Evolutionary conservation across 2,113 vertebrate species (phyloP), one percentile per base, ranked within the genome.

Genomic region (Jacana jacana): DNA sequence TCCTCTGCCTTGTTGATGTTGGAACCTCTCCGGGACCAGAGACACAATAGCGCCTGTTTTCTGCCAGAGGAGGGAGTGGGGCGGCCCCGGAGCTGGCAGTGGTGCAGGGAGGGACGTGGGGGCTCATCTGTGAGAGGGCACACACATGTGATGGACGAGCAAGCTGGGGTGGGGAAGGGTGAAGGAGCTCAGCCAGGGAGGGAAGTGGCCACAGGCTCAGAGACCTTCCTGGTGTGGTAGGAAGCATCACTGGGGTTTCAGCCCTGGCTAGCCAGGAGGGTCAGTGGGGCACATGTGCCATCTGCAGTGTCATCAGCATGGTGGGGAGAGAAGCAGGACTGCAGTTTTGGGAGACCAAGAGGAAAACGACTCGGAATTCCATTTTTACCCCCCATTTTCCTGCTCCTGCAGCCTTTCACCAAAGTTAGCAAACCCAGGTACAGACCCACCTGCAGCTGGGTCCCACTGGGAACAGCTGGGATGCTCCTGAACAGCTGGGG

Each of bases 1-100:
- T 91, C 69, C 37, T 70, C 37, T 0, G 16, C 72, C 81, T 84
- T 96, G 91, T 88, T 97, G 95, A 91, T 92, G 80, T 71, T 96
- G 94, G 95, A 97, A 49, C 69, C 88, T 76, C 63, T 95, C 82
- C 1, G 17, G 39, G 66, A 42, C 9, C 23, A 10, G 54, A 88
- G 60, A 89, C 80, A 96, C 95, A 97, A 96, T 66, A 80, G 85
- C 2, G 46, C 27, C 80, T 82, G 85, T 96, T 85, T 70, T 48
- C 82, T 57, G 66, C 82, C 91, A 88, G 81, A 86, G 85, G 58
- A 51, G 84, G 51, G 60, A 94, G 65, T 0, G 0, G 24, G 70
- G 55, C 1, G 5, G 79, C 79, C 69, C 72, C 3, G 3, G 55
- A 58, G 69, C 63, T 44, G 55, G 63, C 27, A 57, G 72, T 0